Conservation (phyloP, 2,888 invertebrate genomes). For the Chaetogeoica ovagalla region DNA sequence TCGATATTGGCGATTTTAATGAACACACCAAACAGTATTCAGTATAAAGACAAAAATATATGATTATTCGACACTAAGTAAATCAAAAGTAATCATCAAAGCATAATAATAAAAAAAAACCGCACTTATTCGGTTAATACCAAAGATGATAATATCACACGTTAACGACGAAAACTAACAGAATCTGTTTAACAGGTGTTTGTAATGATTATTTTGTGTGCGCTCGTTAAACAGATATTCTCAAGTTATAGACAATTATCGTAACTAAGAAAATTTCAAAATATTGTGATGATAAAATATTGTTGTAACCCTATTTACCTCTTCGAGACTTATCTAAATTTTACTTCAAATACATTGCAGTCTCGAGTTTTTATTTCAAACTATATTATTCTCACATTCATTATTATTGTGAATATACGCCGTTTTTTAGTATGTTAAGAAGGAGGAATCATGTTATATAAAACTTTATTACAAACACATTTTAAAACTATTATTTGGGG, state of each 20-base stretch:
- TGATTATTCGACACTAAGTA: not conserved
- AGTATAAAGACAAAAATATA: not conserved
- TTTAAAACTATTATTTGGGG: not conserved
- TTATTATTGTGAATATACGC: not conserved
- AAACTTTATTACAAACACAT: conserved; percentile 6
- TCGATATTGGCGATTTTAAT: not conserved
- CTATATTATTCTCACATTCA: not conserved
- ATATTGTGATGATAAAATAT: not conserved
- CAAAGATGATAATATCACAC: conserved; percentile 10
- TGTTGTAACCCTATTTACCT: not conserved
- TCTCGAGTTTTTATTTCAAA: not conserved
- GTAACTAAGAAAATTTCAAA: not conserved
- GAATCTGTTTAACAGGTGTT: too few species aligned
- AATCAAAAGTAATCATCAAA: not conserved
- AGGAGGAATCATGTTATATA: not conserved
- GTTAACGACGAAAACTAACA: not conserved
- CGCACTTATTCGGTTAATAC: not conserved
- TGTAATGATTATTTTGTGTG: not conserved
- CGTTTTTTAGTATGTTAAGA: not conserved
- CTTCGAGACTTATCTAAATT: not conserved
- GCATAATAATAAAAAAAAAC: not conserved
- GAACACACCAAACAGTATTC: not conserved
- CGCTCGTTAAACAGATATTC: not conserved
- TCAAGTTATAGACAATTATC: not conserved
- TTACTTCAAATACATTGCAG: not conserved